Evolutionary conservation across 30 jellyfish, hydroid and myxozoan species (phyloP), one percentile per base, ranked within the genome.

Genomic region (Aurelia sp.): DNA sequence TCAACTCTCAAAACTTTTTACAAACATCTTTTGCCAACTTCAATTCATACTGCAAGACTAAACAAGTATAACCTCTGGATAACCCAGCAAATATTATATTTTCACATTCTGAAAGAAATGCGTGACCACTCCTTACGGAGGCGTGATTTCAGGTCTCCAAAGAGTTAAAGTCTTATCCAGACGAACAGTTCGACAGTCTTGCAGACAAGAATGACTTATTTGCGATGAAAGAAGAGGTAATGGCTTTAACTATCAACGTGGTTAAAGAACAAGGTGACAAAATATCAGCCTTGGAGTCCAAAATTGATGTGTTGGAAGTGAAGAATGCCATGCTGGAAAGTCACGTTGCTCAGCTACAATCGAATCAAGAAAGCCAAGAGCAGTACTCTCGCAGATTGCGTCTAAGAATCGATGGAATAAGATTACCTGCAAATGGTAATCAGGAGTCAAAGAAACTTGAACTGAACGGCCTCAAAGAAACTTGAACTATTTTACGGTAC

Each of bases 401-500:
- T 55, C 37, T 73, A 18, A 50, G 64, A 52, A 73, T 73, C 67
- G n/a, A n/a, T n/a, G n/a, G n/a, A n/a, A n/a, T n/a, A n/a, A n/a
- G n/a, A n/a, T n/a, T n/a, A n/a, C 71, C 84, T 31, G 68, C 64
- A 73, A 52, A 30, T 1, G 66, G 84, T 13, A 62, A 62, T 62
- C 72, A 62, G 72, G 72, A 62, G 72, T 13, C 84, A 73, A 73
- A n/a, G n/a, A n/a, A n/a, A n/a, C n/a, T n/a, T n/a, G n/a, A n/a
- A n/a, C n/a, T n/a, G n/a, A n/a, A n/a, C n/a, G n/a, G n/a, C n/a
- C n/a, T n/a, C n/a, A n/a, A n/a, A n/a, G n/a, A n/a, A n/a, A n/a
- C n/a, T n/a, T n/a, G n/a, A n/a, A n/a, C n/a, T n/a, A n/a, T n/a
- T n/a, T n/a, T n/a, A n/a, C n/a, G n/a, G n/a, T n/a, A n/a, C n/a